A percentile compares a stretch with the other conserved stretches of the same genome.
Conservation (phyloP, 2,888 invertebrate species). For the Cephus sareptanus region DNA sequence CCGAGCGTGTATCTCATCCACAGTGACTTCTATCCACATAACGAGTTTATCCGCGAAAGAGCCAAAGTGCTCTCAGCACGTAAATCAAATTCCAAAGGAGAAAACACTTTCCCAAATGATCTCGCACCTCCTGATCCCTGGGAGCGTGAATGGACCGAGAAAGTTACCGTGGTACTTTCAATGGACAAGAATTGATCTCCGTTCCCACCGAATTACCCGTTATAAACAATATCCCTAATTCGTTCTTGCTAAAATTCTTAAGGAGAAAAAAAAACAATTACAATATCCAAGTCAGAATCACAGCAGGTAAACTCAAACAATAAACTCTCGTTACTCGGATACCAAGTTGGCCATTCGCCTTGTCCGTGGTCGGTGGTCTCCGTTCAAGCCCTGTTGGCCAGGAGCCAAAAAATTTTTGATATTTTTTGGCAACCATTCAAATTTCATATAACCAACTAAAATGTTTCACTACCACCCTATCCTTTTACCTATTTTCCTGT, state of each 20-base stretch:
- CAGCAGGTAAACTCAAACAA: slow-evolving; percentile 41
- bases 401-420: slow-evolving; percentile 57
- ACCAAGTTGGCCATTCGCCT: slow-evolving; percentile 39
- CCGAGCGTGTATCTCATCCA: neutral
- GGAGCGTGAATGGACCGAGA: neutral
- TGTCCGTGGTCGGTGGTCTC: slow-evolving; percentile 45
- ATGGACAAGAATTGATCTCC: no score
- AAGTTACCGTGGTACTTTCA: no score
- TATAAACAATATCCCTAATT: neutral
- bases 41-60: neutral
- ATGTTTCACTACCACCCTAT: slow-evolving; percentile 45
- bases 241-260: neutral
- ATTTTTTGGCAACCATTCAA: slow-evolving; percentile 59
- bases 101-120: neutral
- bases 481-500: neutral
- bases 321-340: slow-evolving; percentile 54
- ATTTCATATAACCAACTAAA: slow-evolving; percentile 54
- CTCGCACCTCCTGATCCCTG: neutral
- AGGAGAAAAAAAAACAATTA: neutral
- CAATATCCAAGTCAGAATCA: slow-evolving; percentile 29
- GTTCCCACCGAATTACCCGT: no score
- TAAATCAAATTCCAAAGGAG: neutral
- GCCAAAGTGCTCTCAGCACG: neutral
- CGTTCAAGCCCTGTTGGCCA: slow-evolving; percentile 42
- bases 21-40: neutral